Conservation (phyloP, 2,797 vertebrate genomes). For the Hemibagrus guttatus region DNA sequence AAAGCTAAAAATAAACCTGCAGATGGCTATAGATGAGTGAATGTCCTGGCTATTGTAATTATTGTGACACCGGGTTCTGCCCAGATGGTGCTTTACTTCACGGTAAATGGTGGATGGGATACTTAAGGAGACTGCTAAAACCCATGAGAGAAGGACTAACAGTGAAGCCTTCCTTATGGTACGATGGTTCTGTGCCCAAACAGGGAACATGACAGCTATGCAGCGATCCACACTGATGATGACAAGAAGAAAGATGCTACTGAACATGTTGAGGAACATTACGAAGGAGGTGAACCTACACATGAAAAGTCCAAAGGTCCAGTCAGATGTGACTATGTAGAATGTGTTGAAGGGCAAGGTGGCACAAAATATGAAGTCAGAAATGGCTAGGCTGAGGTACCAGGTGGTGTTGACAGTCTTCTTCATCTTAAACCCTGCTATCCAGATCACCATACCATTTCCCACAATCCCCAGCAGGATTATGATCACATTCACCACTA, state of each 20-base stretch:
- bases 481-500: conserved; percentile 73
- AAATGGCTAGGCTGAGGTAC: conserved; percentile 90
- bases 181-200: conserved; percentile 94
- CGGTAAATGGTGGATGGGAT: conserved; percentile 81
- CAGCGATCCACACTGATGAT: conserved; percentile 91
- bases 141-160: conserved; percentile 77
- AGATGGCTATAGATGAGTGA: conserved; percentile 66
- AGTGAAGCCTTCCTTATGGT: conserved; percentile 72
- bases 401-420: conserved; percentile 88
- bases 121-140: conserved; percentile 75
- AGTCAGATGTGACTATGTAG: conserved; percentile 75
- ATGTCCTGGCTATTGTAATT: conserved; percentile 69
- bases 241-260: conserved; percentile 90
- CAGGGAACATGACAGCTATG: conserved; percentile 84
- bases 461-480: conserved; percentile 85
- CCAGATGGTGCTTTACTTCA: conserved; percentile 58
- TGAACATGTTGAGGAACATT: conserved; percentile 93
- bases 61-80: conserved; percentile 76
- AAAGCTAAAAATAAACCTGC: conserved; percentile 82
- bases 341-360: conserved; percentile 84
- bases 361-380: conserved; percentile 88
- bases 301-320: conserved; percentile 87
- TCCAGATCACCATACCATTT: conserved; percentile 86
- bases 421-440: conserved; percentile 87
- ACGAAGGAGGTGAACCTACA: conserved; percentile 86